phyloP scores from a whole-genome alignment of 2,797 vertebrate genomes.

The Hippocampus kuda region DNA sequence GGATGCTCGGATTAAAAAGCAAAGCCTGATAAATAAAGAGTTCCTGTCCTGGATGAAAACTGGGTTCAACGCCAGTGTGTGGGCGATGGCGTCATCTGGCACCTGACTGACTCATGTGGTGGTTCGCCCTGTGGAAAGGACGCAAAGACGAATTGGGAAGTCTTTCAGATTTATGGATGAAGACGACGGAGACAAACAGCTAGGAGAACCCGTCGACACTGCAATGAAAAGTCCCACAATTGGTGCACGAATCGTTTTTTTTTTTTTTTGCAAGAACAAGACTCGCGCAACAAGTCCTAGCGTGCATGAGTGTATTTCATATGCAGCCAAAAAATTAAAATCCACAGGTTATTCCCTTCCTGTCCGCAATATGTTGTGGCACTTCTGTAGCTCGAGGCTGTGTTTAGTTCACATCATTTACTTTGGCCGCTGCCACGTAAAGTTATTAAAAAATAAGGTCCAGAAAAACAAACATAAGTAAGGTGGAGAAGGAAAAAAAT shows the following conservation, averaged over 20 bases:
- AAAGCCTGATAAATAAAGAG: neutral
- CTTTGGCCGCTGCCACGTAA: conserved; percentile 15
- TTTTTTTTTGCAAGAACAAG: neutral
- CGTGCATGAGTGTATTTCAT: neutral
- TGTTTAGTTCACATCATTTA: conserved; percentile 19
- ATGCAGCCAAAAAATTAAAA: conserved; percentile 11
- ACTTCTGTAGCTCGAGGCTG: conserved; percentile 15
- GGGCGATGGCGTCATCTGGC: neutral
- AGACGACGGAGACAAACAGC: conserved; percentile 14
- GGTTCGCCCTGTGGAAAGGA: conserved; percentile 34
- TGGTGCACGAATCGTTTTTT: neutral
- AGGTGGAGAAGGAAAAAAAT: conserved; percentile 2
- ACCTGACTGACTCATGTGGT: conserved; percentile 25
- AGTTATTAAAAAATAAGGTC: conserved; percentile 22
- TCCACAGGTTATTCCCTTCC: conserved; percentile 25
- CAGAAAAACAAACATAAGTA: conserved; percentile 5
- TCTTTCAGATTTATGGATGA: conserved; percentile 28
- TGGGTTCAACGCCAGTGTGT: conserved; percentile 1
- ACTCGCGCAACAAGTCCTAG: neutral
- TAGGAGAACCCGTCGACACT: neutral
- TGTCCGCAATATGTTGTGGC: conserved; percentile 23
- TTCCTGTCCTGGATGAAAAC: neutral
- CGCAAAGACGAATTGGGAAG: conserved; percentile 37
- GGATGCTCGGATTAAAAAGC: neutral
- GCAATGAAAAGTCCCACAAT: neutral